phyloP scores from a whole-genome alignment of 2,113 vertebrate genomes.

The Platichthys stellatus region DNA sequence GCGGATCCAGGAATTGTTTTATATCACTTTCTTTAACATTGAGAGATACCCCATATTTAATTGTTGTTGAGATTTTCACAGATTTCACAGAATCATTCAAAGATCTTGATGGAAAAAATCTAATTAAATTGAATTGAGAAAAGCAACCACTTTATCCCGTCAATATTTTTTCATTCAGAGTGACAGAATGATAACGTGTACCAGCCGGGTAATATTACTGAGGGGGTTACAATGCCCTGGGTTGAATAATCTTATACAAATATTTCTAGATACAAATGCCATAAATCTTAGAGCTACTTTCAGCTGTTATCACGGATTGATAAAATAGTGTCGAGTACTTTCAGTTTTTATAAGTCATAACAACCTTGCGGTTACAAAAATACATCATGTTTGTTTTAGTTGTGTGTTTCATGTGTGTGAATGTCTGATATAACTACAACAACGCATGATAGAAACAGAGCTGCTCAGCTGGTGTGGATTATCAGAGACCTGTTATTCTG shows the following conservation, averaged over 20 bases:
- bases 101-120: neutral
- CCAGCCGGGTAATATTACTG: too few relatives aligned
- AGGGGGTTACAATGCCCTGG: too few relatives aligned
- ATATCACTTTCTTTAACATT: too few relatives aligned
- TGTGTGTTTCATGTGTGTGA: conserved; percentile 34
- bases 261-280: neutral
- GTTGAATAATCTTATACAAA: conserved; percentile 1
- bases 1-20: too few relatives aligned
- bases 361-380: neutral
- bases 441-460: conserved; percentile 48
- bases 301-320: neutral
- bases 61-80: neutral
- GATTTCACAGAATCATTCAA: neutral
- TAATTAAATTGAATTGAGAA: too few relatives aligned
- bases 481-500: conserved; percentile 75
- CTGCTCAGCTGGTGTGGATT: conserved; percentile 53
- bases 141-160: too few relatives aligned
- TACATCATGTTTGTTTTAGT: conserved; percentile 13
- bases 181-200: too few relatives aligned
- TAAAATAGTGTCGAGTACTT: neutral
- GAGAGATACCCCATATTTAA: too few relatives aligned
- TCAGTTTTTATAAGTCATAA: neutral
- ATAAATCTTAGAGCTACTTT: neutral
- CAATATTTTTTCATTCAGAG: too few relatives aligned
- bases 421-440: conserved; percentile 35